These are phyloP conservation scores for Rattus norvegicus DNA, from an alignment of 2,113 vertebrate species.

Conservation along the genomic window DNA sequence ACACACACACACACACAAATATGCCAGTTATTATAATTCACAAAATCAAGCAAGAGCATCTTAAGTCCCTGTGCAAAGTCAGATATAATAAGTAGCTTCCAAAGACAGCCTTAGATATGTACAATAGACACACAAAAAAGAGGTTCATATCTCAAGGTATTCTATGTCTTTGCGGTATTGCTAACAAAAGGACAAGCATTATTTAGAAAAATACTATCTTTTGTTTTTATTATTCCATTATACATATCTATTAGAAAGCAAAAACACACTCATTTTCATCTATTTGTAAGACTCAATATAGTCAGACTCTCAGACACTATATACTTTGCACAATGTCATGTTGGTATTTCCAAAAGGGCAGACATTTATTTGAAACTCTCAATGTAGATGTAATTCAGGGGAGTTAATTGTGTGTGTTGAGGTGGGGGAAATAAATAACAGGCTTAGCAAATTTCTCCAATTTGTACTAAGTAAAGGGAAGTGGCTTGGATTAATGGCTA, in stretches of 20 bases:
- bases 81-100: neutral
- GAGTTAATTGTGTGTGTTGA: constrained; percentile 8
- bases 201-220: neutral
- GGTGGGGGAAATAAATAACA: neutral
- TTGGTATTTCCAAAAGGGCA: neutral
- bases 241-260: constrained; percentile 1
- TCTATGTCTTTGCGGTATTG: neutral
- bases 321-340: neutral
- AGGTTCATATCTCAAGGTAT: neutral
- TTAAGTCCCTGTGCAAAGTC: neutral
- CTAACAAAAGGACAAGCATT: neutral
- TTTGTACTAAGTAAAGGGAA: constrained; percentile 49
- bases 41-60: neutral
- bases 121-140: neutral
- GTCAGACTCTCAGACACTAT: neutral
- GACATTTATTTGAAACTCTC: neutral
- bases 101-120: neutral
- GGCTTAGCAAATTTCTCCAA: neutral
- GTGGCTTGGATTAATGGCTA: constrained; percentile 26
- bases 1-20: neutral
- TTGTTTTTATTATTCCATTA: neutral
- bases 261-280: neutral
- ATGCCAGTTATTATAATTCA: neutral
- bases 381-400: neutral
- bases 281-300: neutral